Conservation (phyloP, 1,140 invertebrate genomes). For the Thaumatotibia leucotreta region DNA sequence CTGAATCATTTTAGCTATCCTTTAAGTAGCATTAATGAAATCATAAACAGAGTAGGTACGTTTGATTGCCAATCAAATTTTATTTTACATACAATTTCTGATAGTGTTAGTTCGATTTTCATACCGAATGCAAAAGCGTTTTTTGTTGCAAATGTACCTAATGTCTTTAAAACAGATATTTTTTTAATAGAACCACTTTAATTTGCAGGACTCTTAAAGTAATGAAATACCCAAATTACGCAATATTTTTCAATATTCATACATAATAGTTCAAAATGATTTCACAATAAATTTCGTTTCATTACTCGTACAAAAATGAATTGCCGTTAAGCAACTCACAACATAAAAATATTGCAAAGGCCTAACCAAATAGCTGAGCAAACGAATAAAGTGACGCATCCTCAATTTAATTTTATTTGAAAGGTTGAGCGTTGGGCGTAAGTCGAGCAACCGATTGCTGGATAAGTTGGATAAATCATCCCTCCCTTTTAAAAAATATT, state of each 20-base stretch:
- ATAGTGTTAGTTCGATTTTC: too few relatives aligned
- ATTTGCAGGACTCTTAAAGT: too few relatives aligned
- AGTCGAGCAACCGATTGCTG: neutral
- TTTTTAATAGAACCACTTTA: too few relatives aligned
- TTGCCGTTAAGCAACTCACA: neutral
- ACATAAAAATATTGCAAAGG: neutral
- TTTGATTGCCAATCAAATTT: too few relatives aligned
- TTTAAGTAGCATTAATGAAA: too few relatives aligned
- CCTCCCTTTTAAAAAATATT: neutral
- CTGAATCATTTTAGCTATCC: too few relatives aligned
- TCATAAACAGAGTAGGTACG: too few relatives aligned
- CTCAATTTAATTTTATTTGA: neutral
- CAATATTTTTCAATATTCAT: neutral
- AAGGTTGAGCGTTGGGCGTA: neutral
- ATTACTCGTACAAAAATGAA: neutral
- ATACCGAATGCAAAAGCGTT: too few relatives aligned
- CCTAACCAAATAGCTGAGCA: constrained; percentile 5
- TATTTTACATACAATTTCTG: too few relatives aligned
- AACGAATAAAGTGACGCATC: constrained; percentile 2
- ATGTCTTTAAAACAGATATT: too few relatives aligned
- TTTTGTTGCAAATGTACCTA: too few relatives aligned
- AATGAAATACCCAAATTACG: too few relatives aligned
- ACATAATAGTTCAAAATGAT: neutral
- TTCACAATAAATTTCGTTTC: neutral
- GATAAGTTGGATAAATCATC: neutral